Evolutionary conservation across 2,113 vertebrate genomes (phyloP).

Genomic region (Syrmaticus mikado): DNA sequence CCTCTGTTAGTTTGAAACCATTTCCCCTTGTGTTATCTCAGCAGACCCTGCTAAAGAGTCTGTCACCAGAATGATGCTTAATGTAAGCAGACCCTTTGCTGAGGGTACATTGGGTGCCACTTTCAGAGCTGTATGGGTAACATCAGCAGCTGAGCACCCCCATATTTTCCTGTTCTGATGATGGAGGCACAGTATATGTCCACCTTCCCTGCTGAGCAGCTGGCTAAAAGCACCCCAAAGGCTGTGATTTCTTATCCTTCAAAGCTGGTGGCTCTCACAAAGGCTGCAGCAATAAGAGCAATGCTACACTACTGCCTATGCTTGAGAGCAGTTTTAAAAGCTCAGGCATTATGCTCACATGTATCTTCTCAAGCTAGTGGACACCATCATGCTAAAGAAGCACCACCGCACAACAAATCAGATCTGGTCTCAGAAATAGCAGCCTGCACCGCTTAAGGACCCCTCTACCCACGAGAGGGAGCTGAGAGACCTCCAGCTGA

Average conservation of each 20-base stretch:
- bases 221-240: not conserved
- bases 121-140: not conserved
- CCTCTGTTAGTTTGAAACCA: too few species aligned
- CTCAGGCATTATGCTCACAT: accelerated
- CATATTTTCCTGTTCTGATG: accelerated
- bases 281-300: not conserved
- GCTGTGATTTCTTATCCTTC: not conserved
- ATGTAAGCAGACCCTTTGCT: not conserved
- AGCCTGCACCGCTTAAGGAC: not conserved
- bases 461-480: conserved; percentile 56
- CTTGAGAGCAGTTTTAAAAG: not conserved
- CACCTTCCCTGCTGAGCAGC: not conserved
- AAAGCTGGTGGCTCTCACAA: not conserved
- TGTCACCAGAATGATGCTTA: not conserved
- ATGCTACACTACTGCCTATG: not conserved
- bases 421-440: not conserved
- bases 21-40: too few species aligned
- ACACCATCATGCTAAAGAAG: not conserved
- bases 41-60: too few species aligned
- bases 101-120: accelerated
- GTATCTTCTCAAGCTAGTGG: not conserved
- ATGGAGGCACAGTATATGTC: not conserved
- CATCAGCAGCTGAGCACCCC: not conserved
- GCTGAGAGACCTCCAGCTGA: not conserved
- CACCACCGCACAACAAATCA: not conserved